These are phyloP conservation scores for Melanogrammus aeglefinus DNA, from an alignment of 2,797 vertebrate species.

Conservation along the genomic window DNA sequence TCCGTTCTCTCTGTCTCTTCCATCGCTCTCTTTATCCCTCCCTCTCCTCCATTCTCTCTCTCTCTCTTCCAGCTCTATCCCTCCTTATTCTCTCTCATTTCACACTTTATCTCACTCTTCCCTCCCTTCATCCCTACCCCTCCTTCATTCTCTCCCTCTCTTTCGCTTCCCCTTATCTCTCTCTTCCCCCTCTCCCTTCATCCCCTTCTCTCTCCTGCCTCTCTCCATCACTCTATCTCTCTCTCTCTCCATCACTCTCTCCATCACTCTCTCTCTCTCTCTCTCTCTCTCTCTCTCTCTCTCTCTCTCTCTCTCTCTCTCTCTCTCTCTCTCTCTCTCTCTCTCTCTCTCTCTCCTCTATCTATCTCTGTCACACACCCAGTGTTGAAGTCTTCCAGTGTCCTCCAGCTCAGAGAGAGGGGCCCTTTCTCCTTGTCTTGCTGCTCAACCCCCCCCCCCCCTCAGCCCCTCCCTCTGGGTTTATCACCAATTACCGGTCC, in stretches of 20 bases:
- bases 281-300: fast-evolving
- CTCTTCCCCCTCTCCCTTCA: too few species aligned
- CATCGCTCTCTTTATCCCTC: too few species aligned
- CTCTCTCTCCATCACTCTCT: background rate
- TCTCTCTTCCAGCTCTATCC: too few species aligned
- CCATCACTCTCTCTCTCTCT: too few species aligned
- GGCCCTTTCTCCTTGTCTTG: background rate
- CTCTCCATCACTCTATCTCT: background rate
- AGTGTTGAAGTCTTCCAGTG: conserved; percentile 37
- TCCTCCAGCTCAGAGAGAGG: conserved; percentile 29
- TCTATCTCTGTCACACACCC: background rate
- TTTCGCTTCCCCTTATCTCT: too few species aligned
- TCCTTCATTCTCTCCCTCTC: too few species aligned
- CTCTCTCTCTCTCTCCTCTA: background rate
- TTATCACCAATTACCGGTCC: conserved; percentile 65
- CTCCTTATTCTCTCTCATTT: too few species aligned
- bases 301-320: too few species aligned
- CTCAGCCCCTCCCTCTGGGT: conserved; percentile 41
- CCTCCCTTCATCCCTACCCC: too few species aligned
- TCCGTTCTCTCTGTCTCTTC: background rate
- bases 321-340: background rate
- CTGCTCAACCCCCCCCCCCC: conserved; percentile 14
- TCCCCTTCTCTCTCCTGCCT: too few species aligned
- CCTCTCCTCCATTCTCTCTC: too few species aligned
- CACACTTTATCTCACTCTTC: too few species aligned